phyloP scores from a whole-genome alignment of 64 coral and sea anemone species.

The Dendrophyllia cribrosa region DNA sequence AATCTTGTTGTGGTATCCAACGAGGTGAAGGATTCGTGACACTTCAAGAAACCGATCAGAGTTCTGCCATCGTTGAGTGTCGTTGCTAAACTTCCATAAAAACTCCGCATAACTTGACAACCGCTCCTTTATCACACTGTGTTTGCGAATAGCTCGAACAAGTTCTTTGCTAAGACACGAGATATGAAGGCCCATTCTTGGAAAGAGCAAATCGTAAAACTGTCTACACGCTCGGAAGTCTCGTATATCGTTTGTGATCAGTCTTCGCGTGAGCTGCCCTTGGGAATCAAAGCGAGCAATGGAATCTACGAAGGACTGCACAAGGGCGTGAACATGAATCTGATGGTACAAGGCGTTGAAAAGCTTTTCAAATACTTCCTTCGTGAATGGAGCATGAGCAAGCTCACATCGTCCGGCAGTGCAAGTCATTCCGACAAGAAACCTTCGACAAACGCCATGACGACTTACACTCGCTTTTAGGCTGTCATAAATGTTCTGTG shows the following conservation, averaged over 20 bases:
- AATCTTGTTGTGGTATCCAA: constrained; percentile 43
- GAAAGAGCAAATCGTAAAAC: constrained; percentile 74
- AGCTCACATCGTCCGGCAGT: constrained; percentile 14
- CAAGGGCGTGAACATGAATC: constrained; percentile 51
- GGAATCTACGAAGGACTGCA: constrained; percentile 46
- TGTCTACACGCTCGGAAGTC: constrained; percentile 49
- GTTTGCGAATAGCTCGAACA: constrained; percentile 32
- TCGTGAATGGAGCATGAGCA: constrained; percentile 7
- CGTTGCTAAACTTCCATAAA: constrained; percentile 37
- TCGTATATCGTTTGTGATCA: constrained; percentile 25
- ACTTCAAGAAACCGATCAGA: constrained; percentile 67
- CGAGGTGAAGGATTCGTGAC: constrained; percentile 65
- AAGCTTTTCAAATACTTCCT: constrained; percentile 52
- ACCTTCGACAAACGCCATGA: constrained; percentile 39
- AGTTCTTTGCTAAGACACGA: constrained; percentile 34
- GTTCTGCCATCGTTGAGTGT: constrained; percentile 38
- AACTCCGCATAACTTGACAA: constrained; percentile 43
- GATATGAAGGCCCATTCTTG: constrained; percentile 58
- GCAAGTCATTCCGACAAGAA: constrained; percentile 21
- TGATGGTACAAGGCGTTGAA: constrained; percentile 54
- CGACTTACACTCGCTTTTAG: background rate
- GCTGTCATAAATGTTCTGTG: constrained; percentile 21
- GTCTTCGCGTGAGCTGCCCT: constrained; percentile 15
- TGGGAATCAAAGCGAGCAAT: constrained; percentile 24
- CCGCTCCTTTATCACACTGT: constrained; percentile 37